Evolutionary conservation across 2,113 vertebrate species (phyloP), one percentile per base, ranked within the genome.

Genomic region (Strix aluco): DNA sequence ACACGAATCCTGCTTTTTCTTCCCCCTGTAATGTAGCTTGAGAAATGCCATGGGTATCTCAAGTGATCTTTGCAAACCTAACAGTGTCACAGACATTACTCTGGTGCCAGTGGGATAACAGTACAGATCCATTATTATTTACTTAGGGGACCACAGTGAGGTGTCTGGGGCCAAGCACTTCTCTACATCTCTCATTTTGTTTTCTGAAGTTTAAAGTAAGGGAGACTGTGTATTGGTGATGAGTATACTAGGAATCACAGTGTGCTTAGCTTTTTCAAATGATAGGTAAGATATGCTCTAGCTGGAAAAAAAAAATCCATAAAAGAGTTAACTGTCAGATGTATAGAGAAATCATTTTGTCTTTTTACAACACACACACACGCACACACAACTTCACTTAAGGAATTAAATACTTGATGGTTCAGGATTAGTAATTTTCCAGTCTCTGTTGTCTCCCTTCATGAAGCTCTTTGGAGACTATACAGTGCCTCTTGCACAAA

Each of bases 221-320:
- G 66, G 26, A 65, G 5, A 36, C 4, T 72, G 8, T 32, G 22
- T 30, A 52, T 30, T 83, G 34, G 20, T 79, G 63, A n/a, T 52
- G 49, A 17, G 10, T 19, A 49, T 65, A 22, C 11, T 54, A 42
- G 13, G 16, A 92, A 42, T 57, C 34, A 40, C 34, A 57, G 18
- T 9, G 17, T 21, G 1, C 23, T 67, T 38, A 36, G 55, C 5
- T 82, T n/a, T 92, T 80, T 29, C 34, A 86, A 61, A 73, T 58
- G 8, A 40, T 0, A 1, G 13, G 18, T 10, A 79, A 77, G 16
- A 22, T 44, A 65, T 7, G 1, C 6, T 9, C 6, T n/a, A 38
- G 8, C 12, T 51, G n/a, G 6, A 3, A 70, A 62, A 86, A 86
- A 44, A 63, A 58, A 40, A 67, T 32, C 22, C 21, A 23, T 62